Percentiles rank a stretch among this genome's conserved stretches.
These are phyloP conservation scores for Embidobia sp. DNA, from an alignment of 2,888 invertebrate species.

Conservation along the genomic window DNA sequence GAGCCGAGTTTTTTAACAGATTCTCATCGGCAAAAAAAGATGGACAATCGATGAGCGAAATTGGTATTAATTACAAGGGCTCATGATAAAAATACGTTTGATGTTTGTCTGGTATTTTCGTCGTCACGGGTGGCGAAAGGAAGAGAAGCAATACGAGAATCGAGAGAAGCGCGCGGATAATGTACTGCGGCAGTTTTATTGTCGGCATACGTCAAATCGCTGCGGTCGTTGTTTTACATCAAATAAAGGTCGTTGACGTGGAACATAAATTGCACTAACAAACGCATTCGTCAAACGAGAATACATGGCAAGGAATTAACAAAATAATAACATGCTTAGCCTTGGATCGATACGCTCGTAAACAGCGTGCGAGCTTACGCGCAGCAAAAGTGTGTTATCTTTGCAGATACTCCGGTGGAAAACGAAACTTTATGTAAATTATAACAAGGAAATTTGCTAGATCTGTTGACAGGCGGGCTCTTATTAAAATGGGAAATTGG, in stretches of 20 bases:
- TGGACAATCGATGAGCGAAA: no score
- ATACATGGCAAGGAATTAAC: constrained; percentile 8
- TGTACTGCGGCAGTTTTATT: not conserved
- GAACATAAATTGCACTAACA: not conserved
- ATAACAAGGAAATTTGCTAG: constrained; percentile 2
- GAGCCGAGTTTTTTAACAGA: no score
- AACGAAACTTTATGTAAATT: constrained; percentile 5
- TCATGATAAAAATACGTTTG: no score
- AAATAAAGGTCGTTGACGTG: constrained; percentile 3
- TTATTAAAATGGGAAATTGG: constrained; percentile 4
- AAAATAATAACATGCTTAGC: constrained; percentile 22
- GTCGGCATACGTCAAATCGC: constrained; percentile 12
- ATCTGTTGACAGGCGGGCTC: not conserved
- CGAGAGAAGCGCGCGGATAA: no score
- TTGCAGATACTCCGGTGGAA: not conserved
- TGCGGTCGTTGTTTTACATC: constrained; percentile 5
- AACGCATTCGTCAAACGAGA: not conserved
- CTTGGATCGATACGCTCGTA: constrained; percentile 18
- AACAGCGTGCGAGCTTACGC: constrained; percentile 4
- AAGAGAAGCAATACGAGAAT: no score
- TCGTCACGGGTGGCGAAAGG: no score
- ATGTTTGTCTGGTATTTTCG: no score
- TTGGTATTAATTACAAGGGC: no score
- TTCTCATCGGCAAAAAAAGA: no score
- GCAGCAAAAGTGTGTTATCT: not conserved